Evolutionary conservation across 2,797 vertebrate species (phyloP).

Genomic region (Sebastes nivosus): DNA sequence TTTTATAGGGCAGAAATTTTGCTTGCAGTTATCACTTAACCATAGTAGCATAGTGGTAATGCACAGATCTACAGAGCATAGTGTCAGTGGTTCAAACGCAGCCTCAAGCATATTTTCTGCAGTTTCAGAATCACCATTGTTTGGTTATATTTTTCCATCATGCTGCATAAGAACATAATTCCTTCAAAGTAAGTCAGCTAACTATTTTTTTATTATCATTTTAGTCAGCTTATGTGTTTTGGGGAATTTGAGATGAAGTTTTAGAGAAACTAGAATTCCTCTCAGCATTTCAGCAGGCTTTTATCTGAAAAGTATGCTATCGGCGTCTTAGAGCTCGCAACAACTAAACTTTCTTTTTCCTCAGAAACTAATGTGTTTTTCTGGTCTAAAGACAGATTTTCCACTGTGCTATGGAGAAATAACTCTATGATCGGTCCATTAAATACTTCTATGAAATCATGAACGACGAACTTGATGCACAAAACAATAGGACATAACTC

Average conservation of each 20-base stretch:
- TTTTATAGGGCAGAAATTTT: not conserved
- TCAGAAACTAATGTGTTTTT: not conserved
- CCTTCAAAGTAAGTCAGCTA: not conserved
- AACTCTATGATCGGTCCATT: not conserved
- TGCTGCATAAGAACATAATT: not conserved
- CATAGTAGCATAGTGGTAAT: not conserved
- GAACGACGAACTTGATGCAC: not conserved
- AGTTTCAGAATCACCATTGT: not conserved
- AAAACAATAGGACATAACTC: not conserved
- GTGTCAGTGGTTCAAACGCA: not conserved
- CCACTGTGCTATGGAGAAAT: not conserved
- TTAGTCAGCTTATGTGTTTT: not conserved
- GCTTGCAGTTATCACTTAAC: not conserved
- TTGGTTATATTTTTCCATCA: not conserved
- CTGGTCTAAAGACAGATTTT: not conserved
- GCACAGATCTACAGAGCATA: not conserved
- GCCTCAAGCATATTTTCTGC: not conserved
- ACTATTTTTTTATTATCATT: not conserved
- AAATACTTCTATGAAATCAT: not conserved
- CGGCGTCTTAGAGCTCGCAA: not conserved
- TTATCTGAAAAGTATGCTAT: not conserved
- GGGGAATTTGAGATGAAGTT: not conserved
- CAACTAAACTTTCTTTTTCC: not conserved
- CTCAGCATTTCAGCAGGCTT: not conserved
- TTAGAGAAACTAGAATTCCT: not conserved